Percentiles rank a stretch among this genome's conserved stretches.
These are phyloP conservation scores for Drosophila nasuta DNA, from an alignment of 1,140 invertebrate species.

Conservation along the genomic window DNA sequence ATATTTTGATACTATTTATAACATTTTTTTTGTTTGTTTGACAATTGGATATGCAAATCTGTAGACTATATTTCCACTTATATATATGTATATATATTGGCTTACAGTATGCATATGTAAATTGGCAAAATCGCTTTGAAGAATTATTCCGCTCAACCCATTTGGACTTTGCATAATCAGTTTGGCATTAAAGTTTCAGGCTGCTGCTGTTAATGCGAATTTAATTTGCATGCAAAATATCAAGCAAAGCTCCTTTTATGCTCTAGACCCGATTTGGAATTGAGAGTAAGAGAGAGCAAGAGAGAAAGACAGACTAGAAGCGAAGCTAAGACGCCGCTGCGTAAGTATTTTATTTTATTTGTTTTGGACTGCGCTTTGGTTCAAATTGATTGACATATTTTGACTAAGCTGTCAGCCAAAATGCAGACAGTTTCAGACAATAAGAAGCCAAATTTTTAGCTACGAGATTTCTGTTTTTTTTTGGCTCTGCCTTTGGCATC, in stretches of 20 bases:
- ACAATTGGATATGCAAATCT: constrained; percentile 23
- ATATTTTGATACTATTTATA: neutral
- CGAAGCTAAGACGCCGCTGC: constrained; percentile 21
- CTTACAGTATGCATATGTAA: constrained; percentile 55
- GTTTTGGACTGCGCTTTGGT: constrained; percentile 37
- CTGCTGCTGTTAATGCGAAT: constrained; percentile 57
- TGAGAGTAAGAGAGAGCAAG: neutral
- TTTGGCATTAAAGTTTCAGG: constrained; percentile 61
- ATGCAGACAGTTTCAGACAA: constrained; percentile 51
- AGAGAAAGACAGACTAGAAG: neutral
- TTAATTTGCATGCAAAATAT: constrained; percentile 74
- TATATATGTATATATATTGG: neutral
- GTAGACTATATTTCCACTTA: constrained; percentile 11
- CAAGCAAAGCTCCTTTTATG: constrained; percentile 32
- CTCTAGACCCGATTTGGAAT: constrained; percentile 23
- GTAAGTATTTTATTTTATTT: constrained; percentile 51
- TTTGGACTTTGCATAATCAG: constrained; percentile 68
- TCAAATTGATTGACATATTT: constrained; percentile 76
- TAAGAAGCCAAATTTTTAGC: constrained; percentile 42
- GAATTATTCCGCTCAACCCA: constrained; percentile 44
- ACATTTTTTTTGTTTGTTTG: constrained; percentile 1
- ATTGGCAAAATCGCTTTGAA: constrained; percentile 50
- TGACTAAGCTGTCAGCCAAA: constrained; percentile 73
- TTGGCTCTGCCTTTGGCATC: constrained; percentile 51
- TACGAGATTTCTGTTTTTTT: constrained; percentile 45